Conservation (phyloP, 1,140 invertebrate species). For the Campodea augens region DNA sequence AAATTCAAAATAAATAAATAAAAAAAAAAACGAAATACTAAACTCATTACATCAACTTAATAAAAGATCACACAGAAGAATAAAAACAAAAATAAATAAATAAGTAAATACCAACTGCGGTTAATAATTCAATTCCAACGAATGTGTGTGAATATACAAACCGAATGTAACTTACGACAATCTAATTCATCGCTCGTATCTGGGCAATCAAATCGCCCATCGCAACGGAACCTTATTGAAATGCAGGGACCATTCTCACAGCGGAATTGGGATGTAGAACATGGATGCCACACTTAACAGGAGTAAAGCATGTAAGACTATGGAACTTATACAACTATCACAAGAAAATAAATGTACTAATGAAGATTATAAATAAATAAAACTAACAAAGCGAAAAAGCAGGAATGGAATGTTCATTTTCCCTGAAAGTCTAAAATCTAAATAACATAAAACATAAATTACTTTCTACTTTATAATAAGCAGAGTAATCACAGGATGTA, state of each 20-base stretch:
- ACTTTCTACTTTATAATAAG: no score
- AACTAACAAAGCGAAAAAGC: not conserved
- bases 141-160: no score
- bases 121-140: no score
- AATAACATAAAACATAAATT: constrained; percentile 1
- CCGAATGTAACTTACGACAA: constrained; percentile 32
- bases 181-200: constrained; percentile 45
- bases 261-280: constrained; percentile 23
- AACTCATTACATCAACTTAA: no score
- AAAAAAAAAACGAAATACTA: no score
- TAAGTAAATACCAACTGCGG: no score
- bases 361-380: constrained; percentile 23
- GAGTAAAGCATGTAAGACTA: no score
- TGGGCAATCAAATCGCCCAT: constrained; percentile 41
- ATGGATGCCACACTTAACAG: constrained; percentile 17
- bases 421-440: not conserved
- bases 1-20: no score
- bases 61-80: no score
- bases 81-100: no score
- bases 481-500: no score
- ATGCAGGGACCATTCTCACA: constrained; percentile 50
- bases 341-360: constrained; percentile 21
- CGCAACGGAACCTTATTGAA: constrained; percentile 29
- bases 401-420: not conserved
- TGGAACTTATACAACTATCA: no score